Evolutionary conservation across 1,140 invertebrate genomes (phyloP).

Genomic region (Dendroctonus ponderosae): DNA sequence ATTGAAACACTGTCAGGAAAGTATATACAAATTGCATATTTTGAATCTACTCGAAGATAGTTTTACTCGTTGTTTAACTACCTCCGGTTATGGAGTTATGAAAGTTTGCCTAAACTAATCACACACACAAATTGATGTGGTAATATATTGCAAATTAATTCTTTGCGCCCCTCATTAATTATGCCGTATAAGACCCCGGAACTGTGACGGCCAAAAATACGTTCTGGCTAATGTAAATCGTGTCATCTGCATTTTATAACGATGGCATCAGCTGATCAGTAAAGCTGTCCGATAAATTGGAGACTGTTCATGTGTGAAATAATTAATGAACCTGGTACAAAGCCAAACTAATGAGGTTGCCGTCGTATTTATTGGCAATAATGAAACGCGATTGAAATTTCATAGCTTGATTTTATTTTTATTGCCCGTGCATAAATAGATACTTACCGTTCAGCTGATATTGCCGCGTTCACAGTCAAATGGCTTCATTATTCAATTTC

Average conservation of each 20-base stretch:
- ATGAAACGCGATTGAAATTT: too few relatives aligned
- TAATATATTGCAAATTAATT: neutral
- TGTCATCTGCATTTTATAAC: constrained; percentile 23
- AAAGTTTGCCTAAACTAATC: neutral
- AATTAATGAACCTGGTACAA: constrained; percentile 23
- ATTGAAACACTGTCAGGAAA: neutral
- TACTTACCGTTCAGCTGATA: too few relatives aligned
- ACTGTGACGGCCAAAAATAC: constrained; percentile 11
- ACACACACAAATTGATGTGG: neutral
- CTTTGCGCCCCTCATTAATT: constrained; percentile 10
- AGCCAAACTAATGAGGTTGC: constrained; percentile 17
- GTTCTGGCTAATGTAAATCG: constrained; percentile 20
- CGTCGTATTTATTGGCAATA: constrained; percentile 9
- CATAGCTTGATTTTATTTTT: too few relatives aligned
- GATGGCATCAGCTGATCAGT: constrained; percentile 24
- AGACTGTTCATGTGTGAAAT: constrained; percentile 17
- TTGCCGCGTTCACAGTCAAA: too few relatives aligned
- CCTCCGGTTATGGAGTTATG: neutral
- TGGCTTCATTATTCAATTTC: too few relatives aligned
- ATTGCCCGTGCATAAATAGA: too few relatives aligned
- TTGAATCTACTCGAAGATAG: neutral
- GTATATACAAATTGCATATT: neutral
- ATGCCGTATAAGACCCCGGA: constrained; percentile 5
- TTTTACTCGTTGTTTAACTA: neutral
- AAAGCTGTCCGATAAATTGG: constrained; percentile 25